Base-by-base conservation (phyloP, 2,888 invertebrate genomes). In the Marasmarcha lunaedactyla region DNA sequence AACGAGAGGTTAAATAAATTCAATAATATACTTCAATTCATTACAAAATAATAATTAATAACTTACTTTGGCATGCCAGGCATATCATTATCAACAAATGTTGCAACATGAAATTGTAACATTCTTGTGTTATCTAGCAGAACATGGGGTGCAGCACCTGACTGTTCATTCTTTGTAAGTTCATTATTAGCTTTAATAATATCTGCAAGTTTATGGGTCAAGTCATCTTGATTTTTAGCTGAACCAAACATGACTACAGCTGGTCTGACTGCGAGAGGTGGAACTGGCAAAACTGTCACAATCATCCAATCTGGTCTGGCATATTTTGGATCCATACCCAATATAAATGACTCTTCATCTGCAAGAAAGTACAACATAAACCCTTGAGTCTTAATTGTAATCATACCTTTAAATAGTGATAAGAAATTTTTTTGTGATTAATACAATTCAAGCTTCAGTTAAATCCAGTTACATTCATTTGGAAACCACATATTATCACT, bases 271-370 rank as follows among this genome's bases (percentile, higher is more conserved):
- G 94, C 90, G 14, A 99, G 76, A 2, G 99, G 99, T 1, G 99
- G 98, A 0, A 99, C 99, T 0, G 99, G 99, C 43, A 99, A 71
- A 9, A 97, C 97, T 1, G 98, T 98, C 4, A 97, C 88, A 48
- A 99, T 92, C 98, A 99, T 98, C 98, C 99, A 99, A 84, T 99
- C 99, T 4, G 99, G 99, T 37, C 99, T 88, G 0, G 98, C 95
- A 71, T 91, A 96, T 70, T 95, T 95, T 0, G 98, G 97, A 71
- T 99, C 98, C 97, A 99, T 97, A 34, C 91, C 92, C 51, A 98
- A 83, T 49, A 97, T 93, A 46, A 93, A 90, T 48, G 97, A 96
- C 67, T 99, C 99, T 66, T 99, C 99, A 72, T 99, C 98, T 69
- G 55, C 30, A 74, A 59, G 4, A 20, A 20, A 20, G n/a, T n/a